Percentiles rank a stretch among this genome's conserved stretches.
phyloP scores from a whole-genome alignment of 2,797 vertebrate species.

The Lacerta viridis region DNA sequence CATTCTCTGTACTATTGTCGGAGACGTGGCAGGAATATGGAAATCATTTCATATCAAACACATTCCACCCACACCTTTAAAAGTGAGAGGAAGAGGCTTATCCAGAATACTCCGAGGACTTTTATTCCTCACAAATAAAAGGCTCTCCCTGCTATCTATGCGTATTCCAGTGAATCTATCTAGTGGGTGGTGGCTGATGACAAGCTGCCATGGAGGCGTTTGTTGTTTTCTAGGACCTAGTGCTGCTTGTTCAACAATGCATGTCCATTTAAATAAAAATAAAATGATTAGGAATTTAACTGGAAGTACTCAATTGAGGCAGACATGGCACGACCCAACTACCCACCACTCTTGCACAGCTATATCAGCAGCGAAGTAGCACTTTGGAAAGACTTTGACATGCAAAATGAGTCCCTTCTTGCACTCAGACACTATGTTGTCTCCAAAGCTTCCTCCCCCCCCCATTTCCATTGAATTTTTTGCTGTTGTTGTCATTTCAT shows the following conservation, averaged over 20 bases:
- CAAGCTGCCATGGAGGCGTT: background rate
- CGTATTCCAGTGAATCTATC: background rate
- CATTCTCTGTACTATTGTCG: background rate
- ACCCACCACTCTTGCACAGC: background rate
- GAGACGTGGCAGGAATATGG: background rate
- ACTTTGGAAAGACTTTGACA: background rate
- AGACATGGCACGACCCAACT: background rate
- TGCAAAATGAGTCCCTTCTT: background rate
- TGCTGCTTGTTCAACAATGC: background rate
- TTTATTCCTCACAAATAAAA: background rate
- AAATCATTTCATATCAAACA: constrained; percentile 22
- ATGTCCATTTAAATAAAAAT: background rate
- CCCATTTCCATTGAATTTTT: background rate
- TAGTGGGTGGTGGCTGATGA: background rate
- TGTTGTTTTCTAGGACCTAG: background rate
- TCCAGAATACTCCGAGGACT: background rate
- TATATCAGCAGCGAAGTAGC: background rate
- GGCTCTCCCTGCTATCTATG: background rate
- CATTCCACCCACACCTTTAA: background rate
- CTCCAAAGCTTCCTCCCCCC: background rate
- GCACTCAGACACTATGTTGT: background rate
- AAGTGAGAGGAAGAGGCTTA: constrained; percentile 5
- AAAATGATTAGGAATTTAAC: background rate
- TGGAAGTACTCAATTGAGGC: background rate
- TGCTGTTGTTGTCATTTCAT: too few relatives aligned